Conservation (phyloP, 2,888 invertebrate species). For the Hypsopygia costalis region DNA sequence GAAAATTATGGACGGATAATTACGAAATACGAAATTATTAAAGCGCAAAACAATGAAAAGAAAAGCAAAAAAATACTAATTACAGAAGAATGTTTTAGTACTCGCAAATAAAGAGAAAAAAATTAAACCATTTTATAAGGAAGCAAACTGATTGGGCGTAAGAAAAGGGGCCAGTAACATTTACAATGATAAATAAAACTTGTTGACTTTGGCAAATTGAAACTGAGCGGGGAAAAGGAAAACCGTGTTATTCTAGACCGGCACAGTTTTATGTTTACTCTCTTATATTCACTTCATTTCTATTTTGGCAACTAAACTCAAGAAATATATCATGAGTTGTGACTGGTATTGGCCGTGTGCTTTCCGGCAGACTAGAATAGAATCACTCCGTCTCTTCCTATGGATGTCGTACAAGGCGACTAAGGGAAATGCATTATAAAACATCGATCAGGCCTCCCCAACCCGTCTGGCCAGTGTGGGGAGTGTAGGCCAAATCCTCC, state of each 20-base stretch:
- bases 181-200: slow-evolving; percentile 11
- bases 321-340: no score
- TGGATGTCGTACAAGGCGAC: no score
- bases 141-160: slow-evolving; percentile 15
- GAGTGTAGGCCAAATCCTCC: no score
- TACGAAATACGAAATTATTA: no score
- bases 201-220: slow-evolving; percentile 22
- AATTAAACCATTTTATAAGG: slow-evolving; percentile 19
- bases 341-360: no score
- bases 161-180: slow-evolving; percentile 1
- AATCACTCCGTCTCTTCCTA: no score
- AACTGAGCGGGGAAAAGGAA: slow-evolving; percentile 10
- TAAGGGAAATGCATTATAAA: no score
- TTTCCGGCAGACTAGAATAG: no score
- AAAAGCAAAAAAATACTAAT: neutral
- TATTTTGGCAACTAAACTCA: neutral
- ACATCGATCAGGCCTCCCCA: no score
- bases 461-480: no score
- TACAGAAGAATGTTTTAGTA: neutral
- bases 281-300: neutral
- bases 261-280: neutral
- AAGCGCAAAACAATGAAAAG: no score
- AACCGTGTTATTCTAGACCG: slow-evolving; percentile 6
- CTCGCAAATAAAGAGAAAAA: neutral
- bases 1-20: no score